Evolutionary conservation across 2,113 vertebrate species (phyloP).

Genomic region (Nothoprocta pentlandii): DNA sequence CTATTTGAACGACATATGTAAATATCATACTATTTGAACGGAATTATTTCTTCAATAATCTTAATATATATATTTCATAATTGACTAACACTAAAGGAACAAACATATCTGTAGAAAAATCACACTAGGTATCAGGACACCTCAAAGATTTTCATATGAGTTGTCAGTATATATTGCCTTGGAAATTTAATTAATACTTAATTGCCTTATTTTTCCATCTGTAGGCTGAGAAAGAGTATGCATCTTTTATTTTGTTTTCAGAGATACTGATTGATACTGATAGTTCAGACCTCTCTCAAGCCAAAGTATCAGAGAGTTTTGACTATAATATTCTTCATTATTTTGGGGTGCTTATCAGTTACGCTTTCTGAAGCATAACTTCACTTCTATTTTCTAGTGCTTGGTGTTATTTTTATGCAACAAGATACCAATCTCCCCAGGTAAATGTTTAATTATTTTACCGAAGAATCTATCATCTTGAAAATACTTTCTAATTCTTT

Average conservation of each 20-base stretch:
- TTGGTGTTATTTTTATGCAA: too few relatives aligned
- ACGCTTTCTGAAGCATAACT: too few relatives aligned
- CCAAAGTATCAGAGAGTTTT: background rate
- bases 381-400: too few relatives aligned
- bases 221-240: background rate
- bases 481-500: constrained; percentile 1
- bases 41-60: background rate
- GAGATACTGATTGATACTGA: background rate
- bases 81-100: background rate
- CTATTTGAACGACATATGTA: background rate
- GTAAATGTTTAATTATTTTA: background rate
- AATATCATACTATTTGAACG: background rate
- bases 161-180: fast-evolving
- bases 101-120: background rate
- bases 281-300: background rate
- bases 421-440: too few relatives aligned
- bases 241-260: background rate
- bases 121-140: fast-evolving
- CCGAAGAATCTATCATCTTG: background rate
- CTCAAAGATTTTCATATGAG: background rate
- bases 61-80: background rate
- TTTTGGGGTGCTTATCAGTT: too few relatives aligned
- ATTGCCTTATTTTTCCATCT: background rate
- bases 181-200: background rate
- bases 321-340: too few relatives aligned